Conservation (phyloP, 1,140 invertebrate species). For the Melitaea cinxia region DNA sequence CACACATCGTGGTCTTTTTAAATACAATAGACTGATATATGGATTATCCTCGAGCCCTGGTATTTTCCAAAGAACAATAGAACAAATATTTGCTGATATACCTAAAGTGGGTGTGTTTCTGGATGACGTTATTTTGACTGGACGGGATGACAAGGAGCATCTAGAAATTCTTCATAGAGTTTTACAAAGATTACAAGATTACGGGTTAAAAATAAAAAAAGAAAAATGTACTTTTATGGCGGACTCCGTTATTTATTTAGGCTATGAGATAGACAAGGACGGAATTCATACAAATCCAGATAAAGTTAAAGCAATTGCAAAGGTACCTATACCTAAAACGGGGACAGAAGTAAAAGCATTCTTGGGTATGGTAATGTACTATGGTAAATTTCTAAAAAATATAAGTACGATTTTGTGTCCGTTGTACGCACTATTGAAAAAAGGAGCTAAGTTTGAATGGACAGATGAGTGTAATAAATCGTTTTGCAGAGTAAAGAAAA, state of each 20-base stretch:
- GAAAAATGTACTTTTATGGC: conserved; percentile 34
- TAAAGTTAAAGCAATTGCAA: conserved; percentile 30
- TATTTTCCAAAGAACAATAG: conserved; percentile 41
- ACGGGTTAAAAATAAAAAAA: conserved; percentile 34
- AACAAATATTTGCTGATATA: conserved; percentile 32
- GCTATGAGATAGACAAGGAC: conserved; percentile 22
- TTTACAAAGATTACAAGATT: conserved; percentile 29
- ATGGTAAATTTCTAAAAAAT: conserved; percentile 31
- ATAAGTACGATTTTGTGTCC: conserved; percentile 30
- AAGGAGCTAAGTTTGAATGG: conserved; percentile 26
- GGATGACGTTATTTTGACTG: conserved; percentile 45
- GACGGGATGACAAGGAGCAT: background rate
- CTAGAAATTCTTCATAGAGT: conserved; percentile 25
- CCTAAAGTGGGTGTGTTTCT: conserved; percentile 39
- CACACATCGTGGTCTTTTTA: conserved; percentile 48
- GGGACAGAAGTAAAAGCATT: background rate
- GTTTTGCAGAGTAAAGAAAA: conserved; percentile 23
- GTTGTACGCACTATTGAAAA: conserved; percentile 31
- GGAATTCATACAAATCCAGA: conserved; percentile 17
- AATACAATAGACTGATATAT: conserved; percentile 46
- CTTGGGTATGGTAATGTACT: conserved; percentile 35
- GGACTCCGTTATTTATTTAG: conserved; percentile 32
- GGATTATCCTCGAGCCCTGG: conserved; percentile 21
- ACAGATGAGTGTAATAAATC: background rate
- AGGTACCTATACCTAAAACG: background rate